Percentiles rank a stretch among this genome's conserved stretches.
These are phyloP conservation scores for Eublepharis macularius DNA, from an alignment of 2,113 vertebrate species.

Conservation along the genomic window DNA sequence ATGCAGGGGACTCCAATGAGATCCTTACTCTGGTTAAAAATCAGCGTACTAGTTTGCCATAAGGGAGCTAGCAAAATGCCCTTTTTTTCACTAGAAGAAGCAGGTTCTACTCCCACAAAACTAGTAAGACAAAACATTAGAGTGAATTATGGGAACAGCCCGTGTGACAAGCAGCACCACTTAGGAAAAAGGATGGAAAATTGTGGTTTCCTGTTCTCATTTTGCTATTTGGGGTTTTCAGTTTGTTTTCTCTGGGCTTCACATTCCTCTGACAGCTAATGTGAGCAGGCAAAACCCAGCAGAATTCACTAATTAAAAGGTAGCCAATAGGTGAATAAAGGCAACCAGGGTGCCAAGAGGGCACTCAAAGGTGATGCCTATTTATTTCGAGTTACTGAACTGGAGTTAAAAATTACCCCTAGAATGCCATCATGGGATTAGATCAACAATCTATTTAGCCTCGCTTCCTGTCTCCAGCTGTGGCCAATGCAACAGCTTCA, in stretches of 20 bases:
- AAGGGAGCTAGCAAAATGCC: not conserved
- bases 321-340: not conserved
- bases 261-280: not conserved
- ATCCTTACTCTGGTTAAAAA: not conserved
- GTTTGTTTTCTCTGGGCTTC: not conserved
- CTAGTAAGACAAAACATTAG: not conserved
- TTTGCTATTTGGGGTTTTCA: not conserved
- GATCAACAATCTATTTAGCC: not conserved
- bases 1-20: not conserved
- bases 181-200: rapidly evolving
- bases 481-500: not conserved
- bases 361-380: not conserved
- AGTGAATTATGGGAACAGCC: rapidly evolving
- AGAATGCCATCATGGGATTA: not conserved
- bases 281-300: not conserved
- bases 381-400: not conserved
- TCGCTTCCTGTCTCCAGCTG: not conserved
- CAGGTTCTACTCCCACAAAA: not conserved
- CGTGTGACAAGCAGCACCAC: rapidly evolving
- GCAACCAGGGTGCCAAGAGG: rapidly evolving
- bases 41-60: not conserved
- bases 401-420: not conserved
- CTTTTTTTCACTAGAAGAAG: rapidly evolving
- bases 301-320: not conserved
- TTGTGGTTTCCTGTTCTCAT: slow-evolving; percentile 13